These are phyloP conservation scores for Daubentonia madagascariensis DNA, from an alignment of 2,113 vertebrate genomes.

Conservation along the genomic window DNA sequence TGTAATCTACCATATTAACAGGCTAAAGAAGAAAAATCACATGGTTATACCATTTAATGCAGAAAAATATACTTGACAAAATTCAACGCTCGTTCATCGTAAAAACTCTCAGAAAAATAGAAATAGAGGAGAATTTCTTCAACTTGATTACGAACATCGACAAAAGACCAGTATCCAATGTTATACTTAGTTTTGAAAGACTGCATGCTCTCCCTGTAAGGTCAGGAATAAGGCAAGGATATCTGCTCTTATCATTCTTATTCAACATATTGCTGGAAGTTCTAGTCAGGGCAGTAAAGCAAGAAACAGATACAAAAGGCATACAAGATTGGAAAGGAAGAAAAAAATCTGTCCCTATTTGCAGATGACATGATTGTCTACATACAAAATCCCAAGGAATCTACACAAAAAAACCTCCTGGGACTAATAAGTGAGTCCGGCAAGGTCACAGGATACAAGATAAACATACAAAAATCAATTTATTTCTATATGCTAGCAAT, in stretches of 20 bases:
- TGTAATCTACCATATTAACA: neutral
- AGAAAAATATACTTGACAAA: neutral
- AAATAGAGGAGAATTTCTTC: neutral
- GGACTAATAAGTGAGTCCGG: neutral
- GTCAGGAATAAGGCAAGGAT: neutral
- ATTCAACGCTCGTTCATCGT: neutral
- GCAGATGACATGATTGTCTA: neutral
- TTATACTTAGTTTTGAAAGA: neutral
- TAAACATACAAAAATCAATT: neutral
- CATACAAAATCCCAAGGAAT: constrained; percentile 3
- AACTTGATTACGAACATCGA: neutral
- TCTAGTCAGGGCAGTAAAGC: neutral
- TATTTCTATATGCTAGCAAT: neutral
- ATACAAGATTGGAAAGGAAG: neutral
- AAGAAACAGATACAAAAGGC: neutral
- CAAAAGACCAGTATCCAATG: neutral
- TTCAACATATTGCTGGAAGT: neutral
- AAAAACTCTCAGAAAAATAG: neutral
- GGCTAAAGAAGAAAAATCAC: neutral
- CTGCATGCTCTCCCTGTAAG: neutral
- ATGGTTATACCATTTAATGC: neutral
- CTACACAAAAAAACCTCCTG: neutral
- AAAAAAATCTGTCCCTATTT: neutral
- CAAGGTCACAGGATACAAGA: neutral
- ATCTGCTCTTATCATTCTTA: neutral